Percentiles rank a stretch among this genome's conserved stretches.
Conservation (phyloP, 2,797 vertebrate species). For the Ispidina lecontei region DNA sequence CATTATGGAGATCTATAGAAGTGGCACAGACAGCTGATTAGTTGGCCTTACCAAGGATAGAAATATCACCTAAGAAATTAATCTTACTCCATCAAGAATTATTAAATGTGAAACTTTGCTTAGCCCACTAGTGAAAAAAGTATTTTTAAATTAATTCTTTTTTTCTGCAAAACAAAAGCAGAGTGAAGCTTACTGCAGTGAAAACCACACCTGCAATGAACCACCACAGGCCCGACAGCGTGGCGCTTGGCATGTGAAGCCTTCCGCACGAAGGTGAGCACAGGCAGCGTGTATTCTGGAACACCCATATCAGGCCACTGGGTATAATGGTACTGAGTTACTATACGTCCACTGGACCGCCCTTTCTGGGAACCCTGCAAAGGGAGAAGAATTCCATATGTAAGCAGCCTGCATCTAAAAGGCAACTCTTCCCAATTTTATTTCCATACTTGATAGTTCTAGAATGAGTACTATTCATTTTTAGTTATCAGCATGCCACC, state of each 20-base stretch:
- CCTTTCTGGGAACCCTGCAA: conserved; percentile 90
- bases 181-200: neutral
- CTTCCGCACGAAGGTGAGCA: conserved; percentile 91
- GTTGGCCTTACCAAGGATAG: neutral
- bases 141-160: neutral
- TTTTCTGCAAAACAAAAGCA: neutral
- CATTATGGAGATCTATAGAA: neutral
- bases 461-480: neutral
- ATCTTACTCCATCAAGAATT: neutral
- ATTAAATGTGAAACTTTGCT: neutral
- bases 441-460: neutral
- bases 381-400: neutral
- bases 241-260: conserved; percentile 84
- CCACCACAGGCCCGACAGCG: conserved; percentile 85
- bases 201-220: conserved; percentile 92
- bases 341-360: conserved; percentile 80
- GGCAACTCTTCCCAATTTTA: neutral
- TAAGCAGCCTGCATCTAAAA: neutral
- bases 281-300: conserved; percentile 88
- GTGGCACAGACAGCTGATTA: conserved; percentile 16
- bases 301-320: conserved; percentile 99
- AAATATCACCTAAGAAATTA: conserved; percentile 24
- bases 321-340: conserved; percentile 94
- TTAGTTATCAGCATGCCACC: neutral
- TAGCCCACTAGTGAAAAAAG: neutral